Evolutionary conservation across 2,113 vertebrate genomes (phyloP).

Genomic region (Circaetus gallicus): DNA sequence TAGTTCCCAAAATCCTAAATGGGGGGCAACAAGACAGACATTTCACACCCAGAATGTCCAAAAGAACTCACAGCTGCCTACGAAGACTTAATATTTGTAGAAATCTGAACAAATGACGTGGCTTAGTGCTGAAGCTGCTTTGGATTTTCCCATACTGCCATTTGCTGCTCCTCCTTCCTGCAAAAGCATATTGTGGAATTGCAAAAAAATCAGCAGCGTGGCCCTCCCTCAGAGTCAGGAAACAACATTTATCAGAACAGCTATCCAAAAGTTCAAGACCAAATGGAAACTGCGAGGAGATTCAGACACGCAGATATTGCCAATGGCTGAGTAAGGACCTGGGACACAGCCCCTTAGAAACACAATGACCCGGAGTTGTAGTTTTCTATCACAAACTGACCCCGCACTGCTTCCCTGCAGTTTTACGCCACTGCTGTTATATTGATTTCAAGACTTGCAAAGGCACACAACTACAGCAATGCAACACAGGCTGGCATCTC

Average conservation of each 20-base stretch:
- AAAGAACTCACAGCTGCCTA: neutral
- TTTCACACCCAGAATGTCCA: neutral
- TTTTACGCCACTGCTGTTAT: fast-evolving
- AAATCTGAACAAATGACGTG: neutral
- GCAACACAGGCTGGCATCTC: neutral
- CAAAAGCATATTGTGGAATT: neutral
- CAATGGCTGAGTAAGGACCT: neutral
- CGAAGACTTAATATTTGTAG: neutral
- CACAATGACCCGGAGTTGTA: fast-evolving
- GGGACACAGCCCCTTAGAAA: neutral
- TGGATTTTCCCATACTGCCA: neutral
- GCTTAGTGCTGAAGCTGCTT: neutral
- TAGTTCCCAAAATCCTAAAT: slow-evolving; percentile 89
- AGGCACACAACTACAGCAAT: neutral
- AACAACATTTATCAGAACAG: neutral
- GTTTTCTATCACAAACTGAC: neutral
- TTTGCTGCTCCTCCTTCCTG: neutral
- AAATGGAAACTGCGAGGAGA: neutral
- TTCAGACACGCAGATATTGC: neutral
- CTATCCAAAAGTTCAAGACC: neutral
- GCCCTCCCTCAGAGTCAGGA: neutral
- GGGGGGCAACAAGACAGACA: neutral
- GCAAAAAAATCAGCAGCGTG: neutral
- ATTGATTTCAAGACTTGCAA: neutral
- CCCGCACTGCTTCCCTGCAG: neutral